These are phyloP conservation scores for Rhodeus uyekii DNA, from an alignment of 2,797 vertebrate species.

Conservation along the genomic window DNA sequence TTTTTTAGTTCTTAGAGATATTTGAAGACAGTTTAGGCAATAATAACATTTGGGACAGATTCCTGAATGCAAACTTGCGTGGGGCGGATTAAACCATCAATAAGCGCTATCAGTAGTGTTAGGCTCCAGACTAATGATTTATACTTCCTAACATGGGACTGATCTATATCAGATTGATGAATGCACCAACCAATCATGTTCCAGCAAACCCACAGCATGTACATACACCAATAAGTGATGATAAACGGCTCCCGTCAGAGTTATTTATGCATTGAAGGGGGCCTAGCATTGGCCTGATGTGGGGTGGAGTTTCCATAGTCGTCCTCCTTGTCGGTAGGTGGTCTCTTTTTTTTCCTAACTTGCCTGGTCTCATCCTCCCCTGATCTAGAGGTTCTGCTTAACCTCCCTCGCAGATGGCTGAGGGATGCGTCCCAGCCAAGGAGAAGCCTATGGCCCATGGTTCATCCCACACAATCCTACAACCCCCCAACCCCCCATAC, in stretches of 20 bases:
- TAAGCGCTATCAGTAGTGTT: slow-evolving; percentile 98
- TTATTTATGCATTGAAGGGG: slow-evolving; percentile 82
- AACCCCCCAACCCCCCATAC: neutral
- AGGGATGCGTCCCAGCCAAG: slow-evolving; percentile 26
- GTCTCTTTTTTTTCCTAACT: slow-evolving; percentile 30
- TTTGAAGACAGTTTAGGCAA: slow-evolving; percentile 58
- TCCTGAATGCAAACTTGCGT: slow-evolving; percentile 87
- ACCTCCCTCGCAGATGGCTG: slow-evolving; percentile 46
- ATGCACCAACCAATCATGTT: slow-evolving; percentile 99
- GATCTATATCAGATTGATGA: slow-evolving; percentile 99
- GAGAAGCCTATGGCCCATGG: slow-evolving; percentile 30
- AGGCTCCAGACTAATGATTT: slow-evolving; percentile 96
- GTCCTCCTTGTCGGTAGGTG: slow-evolving; percentile 45
- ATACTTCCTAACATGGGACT: slow-evolving; percentile 90
- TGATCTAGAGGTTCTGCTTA: slow-evolving; percentile 56
- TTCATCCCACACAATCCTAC: slow-evolving; percentile 20
- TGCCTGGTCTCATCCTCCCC: slow-evolving; percentile 43
- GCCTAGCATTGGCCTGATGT: slow-evolving; percentile 24
- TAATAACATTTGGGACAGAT: slow-evolving; percentile 72
- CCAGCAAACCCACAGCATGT: slow-evolving; percentile 89
- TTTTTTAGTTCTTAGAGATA: slow-evolving; percentile 46
- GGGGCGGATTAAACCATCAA: slow-evolving; percentile 96
- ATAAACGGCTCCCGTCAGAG: slow-evolving; percentile 87
- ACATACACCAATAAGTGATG: slow-evolving; percentile 96
- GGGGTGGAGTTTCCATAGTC: slow-evolving; percentile 43